A percentile compares a stretch with the other conserved stretches of the same genome.
Evolutionary conservation across 2,797 vertebrate genomes (phyloP).

Genomic region (Luscinia megarhynchos): DNA sequence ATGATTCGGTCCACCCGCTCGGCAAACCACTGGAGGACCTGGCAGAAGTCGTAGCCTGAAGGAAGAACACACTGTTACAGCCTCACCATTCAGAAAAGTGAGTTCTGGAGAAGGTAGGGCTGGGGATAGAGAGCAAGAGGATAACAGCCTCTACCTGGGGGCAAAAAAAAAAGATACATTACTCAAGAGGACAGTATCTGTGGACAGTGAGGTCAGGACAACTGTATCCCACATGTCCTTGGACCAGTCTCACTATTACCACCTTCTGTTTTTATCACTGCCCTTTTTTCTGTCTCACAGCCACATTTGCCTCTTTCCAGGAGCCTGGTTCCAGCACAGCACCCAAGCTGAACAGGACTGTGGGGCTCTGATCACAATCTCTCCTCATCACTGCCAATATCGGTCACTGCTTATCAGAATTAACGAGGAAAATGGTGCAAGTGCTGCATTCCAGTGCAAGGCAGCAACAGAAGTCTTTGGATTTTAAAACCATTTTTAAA

Average conservation of each 20-base stretch:
- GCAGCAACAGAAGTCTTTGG: neutral
- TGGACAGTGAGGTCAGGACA: neutral
- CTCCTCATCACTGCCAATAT: neutral
- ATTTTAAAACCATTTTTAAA: neutral
- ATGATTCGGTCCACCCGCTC: conserved; percentile 96
- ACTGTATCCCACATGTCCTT: neutral
- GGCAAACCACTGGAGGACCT: conserved; percentile 96
- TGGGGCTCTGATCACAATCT: neutral
- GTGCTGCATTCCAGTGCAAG: neutral
- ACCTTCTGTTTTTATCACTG: neutral
- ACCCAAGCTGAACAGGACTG: neutral
- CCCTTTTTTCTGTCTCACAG: neutral
- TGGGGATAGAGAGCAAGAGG: neutral
- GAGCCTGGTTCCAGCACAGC: neutral
- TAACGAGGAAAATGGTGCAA: neutral
- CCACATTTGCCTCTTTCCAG: neutral
- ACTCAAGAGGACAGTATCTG: neutral
- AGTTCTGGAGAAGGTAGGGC: neutral
- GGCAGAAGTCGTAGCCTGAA: conserved; percentile 93
- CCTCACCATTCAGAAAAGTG: neutral
- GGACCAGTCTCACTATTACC: neutral
- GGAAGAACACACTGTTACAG: neutral
- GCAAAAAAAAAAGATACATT: neutral
- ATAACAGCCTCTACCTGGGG: neutral
- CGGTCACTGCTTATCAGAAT: neutral